A percentile compares a stretch with the other conserved stretches of the same genome.
Conservation (phyloP, 2,113 vertebrate genomes). For the Laticauda colubrina region DNA sequence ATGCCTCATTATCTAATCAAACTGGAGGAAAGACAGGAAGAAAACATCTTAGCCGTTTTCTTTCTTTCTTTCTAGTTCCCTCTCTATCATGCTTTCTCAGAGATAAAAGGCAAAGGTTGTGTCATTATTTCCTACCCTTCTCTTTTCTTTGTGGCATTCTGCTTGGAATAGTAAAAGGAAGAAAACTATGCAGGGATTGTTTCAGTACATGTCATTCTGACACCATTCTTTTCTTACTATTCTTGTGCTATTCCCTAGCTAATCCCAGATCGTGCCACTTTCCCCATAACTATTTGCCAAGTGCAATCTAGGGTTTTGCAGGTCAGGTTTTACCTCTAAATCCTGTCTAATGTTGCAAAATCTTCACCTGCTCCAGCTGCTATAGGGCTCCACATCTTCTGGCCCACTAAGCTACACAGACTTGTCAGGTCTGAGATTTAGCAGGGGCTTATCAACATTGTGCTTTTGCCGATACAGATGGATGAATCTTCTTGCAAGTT, state of each 20-base stretch:
- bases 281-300: not conserved
- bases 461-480: not conserved
- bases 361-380: not conserved
- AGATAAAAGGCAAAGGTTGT: not conserved
- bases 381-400: not conserved
- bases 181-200: not conserved
- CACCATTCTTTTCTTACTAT: not conserved
- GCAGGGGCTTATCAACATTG: not conserved
- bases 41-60: not conserved
- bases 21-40: not conserved
- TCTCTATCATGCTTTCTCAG: not conserved
- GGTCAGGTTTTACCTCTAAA: not conserved
- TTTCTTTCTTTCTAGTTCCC: not conserved
- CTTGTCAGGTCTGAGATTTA: not conserved
- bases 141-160: not conserved
- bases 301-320: not conserved
- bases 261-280: not conserved
- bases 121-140: not conserved
- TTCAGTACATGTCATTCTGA: not conserved
- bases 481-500: not conserved
- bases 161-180: not conserved
- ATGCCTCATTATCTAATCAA: not conserved
- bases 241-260: too few relatives aligned
- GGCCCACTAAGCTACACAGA: not conserved
- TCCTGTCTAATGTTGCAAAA: not conserved